Conservation (phyloP, 2,797 vertebrate genomes). For the Gadopsis bispinosus region DNA sequence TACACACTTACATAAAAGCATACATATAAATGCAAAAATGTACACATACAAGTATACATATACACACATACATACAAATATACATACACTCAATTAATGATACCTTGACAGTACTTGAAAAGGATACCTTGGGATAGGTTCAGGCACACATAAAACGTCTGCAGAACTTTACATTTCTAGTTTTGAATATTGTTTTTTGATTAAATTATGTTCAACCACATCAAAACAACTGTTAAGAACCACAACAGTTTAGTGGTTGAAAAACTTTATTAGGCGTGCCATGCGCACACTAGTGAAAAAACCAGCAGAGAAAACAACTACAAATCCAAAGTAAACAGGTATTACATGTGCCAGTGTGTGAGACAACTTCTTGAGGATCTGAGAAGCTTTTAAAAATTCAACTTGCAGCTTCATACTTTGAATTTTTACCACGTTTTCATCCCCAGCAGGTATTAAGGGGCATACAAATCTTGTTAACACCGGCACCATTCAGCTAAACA, state of each 20-base stretch:
- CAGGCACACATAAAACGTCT: no score
- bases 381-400: neutral
- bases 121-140: no score
- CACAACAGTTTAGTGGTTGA: conserved; percentile 23
- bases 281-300: conserved; percentile 40
- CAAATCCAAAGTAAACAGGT: neutral
- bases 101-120: no score
- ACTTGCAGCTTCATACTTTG: neutral
- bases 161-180: no score
- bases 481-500: conserved; percentile 5
- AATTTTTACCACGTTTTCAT: neutral
- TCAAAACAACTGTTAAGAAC: neutral
- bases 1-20: no score
- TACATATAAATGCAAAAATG: no score
- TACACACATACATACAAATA: no score
- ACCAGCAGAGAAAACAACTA: conserved; percentile 21
- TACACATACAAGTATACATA: no score
- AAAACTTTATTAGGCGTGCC: conserved; percentile 70
- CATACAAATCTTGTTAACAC: neutral
- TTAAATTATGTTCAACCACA: neutral
- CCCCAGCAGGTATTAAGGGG: neutral
- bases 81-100: no score
- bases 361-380: neutral
- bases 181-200: neutral
- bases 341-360: neutral